phyloP scores from a whole-genome alignment of 2,113 vertebrate species.

The Tenrec ecaudatus region DNA sequence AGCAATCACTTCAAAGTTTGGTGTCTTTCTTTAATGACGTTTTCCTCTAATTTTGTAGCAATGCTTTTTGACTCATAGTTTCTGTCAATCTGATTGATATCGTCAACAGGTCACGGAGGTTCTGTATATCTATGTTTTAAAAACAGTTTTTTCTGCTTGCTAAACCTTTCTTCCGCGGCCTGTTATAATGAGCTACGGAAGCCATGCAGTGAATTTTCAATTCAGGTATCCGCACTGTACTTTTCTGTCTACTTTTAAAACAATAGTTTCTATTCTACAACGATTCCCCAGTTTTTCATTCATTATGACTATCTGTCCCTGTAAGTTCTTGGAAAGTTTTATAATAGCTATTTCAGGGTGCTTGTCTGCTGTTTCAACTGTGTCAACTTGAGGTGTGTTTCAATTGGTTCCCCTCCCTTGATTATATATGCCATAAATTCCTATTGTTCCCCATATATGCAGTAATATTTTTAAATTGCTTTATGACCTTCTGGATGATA shows the following conservation, averaged over 20 bases:
- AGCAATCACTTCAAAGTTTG: no score
- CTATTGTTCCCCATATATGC: neutral
- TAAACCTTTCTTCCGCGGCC: neutral
- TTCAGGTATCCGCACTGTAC: neutral
- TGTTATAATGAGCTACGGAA: neutral
- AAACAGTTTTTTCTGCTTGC: neutral
- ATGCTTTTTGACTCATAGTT: no score
- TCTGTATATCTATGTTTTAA: neutral
- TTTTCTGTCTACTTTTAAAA: neutral
- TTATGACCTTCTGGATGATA: neutral
- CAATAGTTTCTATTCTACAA: neutral
- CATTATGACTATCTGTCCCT: neutral
- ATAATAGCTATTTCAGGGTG: neutral
- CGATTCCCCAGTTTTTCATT: neutral
- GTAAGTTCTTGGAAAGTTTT: neutral
- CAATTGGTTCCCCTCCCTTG: neutral
- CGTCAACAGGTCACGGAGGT: neutral
- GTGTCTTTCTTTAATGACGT: no score
- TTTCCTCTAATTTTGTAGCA: no score
- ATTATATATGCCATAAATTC: neutral
- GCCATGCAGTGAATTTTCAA: neutral
- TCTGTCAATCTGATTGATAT: neutral
- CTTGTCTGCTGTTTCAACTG: neutral
- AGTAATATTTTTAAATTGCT: neutral
- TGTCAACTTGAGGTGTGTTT: neutral